These are phyloP conservation scores for Vanacampus margaritifer DNA, from an alignment of 2,113 vertebrate species.

Conservation along the genomic window DNA sequence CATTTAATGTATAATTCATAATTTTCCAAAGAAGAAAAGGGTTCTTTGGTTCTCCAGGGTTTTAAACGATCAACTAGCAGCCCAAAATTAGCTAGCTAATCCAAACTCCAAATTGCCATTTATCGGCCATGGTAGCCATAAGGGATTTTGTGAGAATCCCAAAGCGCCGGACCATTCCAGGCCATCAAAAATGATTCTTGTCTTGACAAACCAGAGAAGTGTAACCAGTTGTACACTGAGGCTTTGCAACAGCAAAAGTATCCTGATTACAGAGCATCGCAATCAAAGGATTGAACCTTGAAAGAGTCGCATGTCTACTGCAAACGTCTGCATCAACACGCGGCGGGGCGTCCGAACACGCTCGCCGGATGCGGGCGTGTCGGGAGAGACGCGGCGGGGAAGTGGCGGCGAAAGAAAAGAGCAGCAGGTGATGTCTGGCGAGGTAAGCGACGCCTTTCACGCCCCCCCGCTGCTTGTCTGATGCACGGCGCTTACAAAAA, in stretches of 20 bases:
- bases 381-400: not conserved
- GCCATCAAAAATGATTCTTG: no score
- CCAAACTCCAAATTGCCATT: no score
- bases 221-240: not conserved
- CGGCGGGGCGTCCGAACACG: not conserved
- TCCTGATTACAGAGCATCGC: not conserved
- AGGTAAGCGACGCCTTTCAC: slow-evolving; percentile 1
- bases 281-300: not conserved
- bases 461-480: not conserved
- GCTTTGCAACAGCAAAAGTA: not conserved
- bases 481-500: not conserved
- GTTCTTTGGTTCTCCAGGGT: no score
- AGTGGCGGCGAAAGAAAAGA: not conserved
- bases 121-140: no score
- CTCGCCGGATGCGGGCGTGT: not conserved
- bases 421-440: slow-evolving; percentile 6
- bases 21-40: no score
- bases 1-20: no score
- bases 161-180: no score
- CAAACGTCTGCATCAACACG: not conserved
- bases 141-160: no score
- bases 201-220: not conserved
- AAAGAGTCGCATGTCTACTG: not conserved
- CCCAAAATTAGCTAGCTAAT: no score
- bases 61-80: no score